Base-by-base conservation (phyloP, 2,888 invertebrate genomes). In the Trichogramma evanescens region DNA sequence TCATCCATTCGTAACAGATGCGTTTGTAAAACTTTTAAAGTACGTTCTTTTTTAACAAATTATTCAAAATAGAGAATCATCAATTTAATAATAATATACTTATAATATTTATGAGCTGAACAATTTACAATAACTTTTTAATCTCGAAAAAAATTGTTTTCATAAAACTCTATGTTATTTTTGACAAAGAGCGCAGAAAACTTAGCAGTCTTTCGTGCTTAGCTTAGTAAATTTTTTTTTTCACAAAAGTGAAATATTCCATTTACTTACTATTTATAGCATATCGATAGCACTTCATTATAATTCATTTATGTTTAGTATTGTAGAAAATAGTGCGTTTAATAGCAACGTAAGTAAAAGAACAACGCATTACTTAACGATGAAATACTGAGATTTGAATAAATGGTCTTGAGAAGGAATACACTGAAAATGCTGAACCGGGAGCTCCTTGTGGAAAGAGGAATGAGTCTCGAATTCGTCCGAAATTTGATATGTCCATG, bases 301-400 rank as follows among this genome's bases (percentile, higher is more conserved):
- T 54, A 5, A 56, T 54, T 40, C 48, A 13, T 50, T 57, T 53
- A 57, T 53, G 46, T 50, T 13, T 50, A 54, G 26, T 39, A 53
- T 13, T 57, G 51, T 53, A 50, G 50, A 59, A 49, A 59, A 63
- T 59, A 52, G 43, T 54, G 55, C 46, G 59, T 46, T 50, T 55
- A 51, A 58, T 55, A 58, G 55, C 51, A 61, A 59, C 51, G 43
- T 51, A 59, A 38, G 59, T 57, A 51, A 63, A 54, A 58, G 62
- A 64, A 60, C 43, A 54, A 61, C 54, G 46, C 54, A 63, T 67
- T 63, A 69, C 58, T 67, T 63, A 62, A 67, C 66, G 64, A 66
- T 71, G 86, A 80, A 70, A 86, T 80, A 81, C 84, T 85, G 75
- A 85, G 84, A 76, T 85, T 85, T 72, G 84, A 85, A 78, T 86